Evolutionary conservation across 2,888 invertebrate species (phyloP), one percentile per base, ranked within the genome.

Genomic region (Synanthedon myopaeformis): DNA sequence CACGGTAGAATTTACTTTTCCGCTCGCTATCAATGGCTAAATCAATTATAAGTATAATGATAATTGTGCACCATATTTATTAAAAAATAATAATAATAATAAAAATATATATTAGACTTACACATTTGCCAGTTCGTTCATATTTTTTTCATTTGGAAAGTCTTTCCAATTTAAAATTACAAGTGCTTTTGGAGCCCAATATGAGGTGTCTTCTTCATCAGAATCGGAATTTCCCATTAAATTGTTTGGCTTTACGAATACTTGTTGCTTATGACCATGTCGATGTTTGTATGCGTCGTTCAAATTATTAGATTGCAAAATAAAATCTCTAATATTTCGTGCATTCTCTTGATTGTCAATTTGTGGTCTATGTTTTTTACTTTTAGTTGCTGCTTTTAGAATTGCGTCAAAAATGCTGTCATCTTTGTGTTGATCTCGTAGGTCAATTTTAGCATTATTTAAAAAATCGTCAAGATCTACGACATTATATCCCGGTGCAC

Each of bases 111-210:
- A 52, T 49, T 42, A 48, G 56, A 81, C 83, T 81, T 62, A 83
- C 83, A 80, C 56, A 51, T 66, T 65, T 55, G 61, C 65, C 4
- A 82, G 54, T 14, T 63, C 58, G 13, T 64, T 62, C 54, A 66
- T 62, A 61, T 65, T 65, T 58, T 59, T 54, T 56, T 62, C 70
- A 8, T 63, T 67, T 58, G 64, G 55, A 6, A 74, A 49, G 12
- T 66, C 72, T 49, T 65, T 57, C 19, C 77, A 71, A 56, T 78
- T 72, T 42, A 82, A 58, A 53, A 83, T 61, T 13, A 83, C 60
- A 51, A 72, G 78, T 50, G 82, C 61, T 64, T 76, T 76, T 2
- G 77, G 75, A 63, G 76, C 23, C 70, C 63, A 50, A 66, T 62
- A 10, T 41, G 41, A 45, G 52, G 52, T 42, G 17, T 4, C 41